Base-by-base conservation (phyloP, 2,888 invertebrate genomes). In the Cosmia pyralina region DNA sequence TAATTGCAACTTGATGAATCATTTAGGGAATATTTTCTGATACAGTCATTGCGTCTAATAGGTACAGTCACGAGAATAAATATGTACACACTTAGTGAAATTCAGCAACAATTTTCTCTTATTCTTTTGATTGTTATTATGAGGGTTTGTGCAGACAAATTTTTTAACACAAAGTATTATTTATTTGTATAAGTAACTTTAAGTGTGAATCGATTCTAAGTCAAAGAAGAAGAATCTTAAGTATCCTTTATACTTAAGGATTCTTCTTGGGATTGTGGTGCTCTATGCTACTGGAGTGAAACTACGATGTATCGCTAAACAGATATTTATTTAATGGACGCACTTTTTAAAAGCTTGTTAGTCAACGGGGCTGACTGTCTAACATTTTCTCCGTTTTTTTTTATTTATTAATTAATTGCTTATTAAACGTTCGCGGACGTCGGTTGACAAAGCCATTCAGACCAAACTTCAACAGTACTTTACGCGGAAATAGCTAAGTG, bases 1-100 rank as follows among this genome's bases (percentile, higher is more conserved):
- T 72, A 67, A 73, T 85, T 69, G 72, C 59, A 59, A 53, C 17
- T 15, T 53, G 48, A 65, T 83, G 81, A 83, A 22, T 77, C 84
- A 75, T 52, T 71, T 46, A 34, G 13, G 22, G n/a, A 73, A 55
- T 73, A 64, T 66, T 72, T 53, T 60, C 58, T 71, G 19, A 7
- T 52, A 22, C 7, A 46, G 28, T 79, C 64, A 48, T 22, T 41
- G 7, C 0, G 4, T 62, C 46, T 52, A 6, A 38, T 38, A 38
- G 38, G 66, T 67, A 67, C 67, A 76, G 38, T 65, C 53, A 76
- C n/a, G 17, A 50, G 7, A 28, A 74, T 41, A 44, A 44, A 11
- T 69, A 59, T 22, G 0, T 22, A 15, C 41, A 41, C 19, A 65
- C 15, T 10, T 41, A 58, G 11, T 68, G 8, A 10, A 38, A 15